Evolutionary conservation across 2,888 invertebrate species (phyloP), one percentile per base, ranked within the genome.

Genomic region (Volucella inanis): DNA sequence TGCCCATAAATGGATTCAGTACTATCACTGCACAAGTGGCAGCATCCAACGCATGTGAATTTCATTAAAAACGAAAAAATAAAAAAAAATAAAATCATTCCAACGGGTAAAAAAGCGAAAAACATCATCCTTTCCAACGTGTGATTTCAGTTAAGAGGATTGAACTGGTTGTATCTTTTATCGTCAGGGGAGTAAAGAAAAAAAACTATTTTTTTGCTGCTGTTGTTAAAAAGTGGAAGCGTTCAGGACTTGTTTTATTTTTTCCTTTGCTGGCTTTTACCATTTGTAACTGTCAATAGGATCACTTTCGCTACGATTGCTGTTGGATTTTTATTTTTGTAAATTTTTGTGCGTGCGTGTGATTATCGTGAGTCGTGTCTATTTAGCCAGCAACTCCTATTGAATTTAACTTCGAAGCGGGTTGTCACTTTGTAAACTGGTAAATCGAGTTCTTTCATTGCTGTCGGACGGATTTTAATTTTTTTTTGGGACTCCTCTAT

Each of bases 21-120:
- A 72, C 45, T 72, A 67, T 59, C 77, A 62, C 39, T 83, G 64
- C 67, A 31, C 31, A 72, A 62, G 65, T 68, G 72, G 54, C 74
- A 70, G 83, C 83, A 79, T 79, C 59, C 79, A 84, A 79, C 74
- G 78, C 62, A 79, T 79, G 78, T 68, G 82, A 76, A 76, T 76
- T 50, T 67, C 52, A 68, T 68, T 62, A 62, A 80, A 68, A 52
- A n/a, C 43, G 10, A 43, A 55, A 45, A 57, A 62, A 47, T 14
- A 52, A 57, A 15, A 41, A 49, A 11, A 74, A 31, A 12, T 12
- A 52, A 11, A 45, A 61, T 18, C 47, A 11, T 38, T 39, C 1
- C 11, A 64, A 43, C 31, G 9, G n/a, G 14, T 52, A 18, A n/a
- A 18, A 18, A 61, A 61, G 41, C 18, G 38, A n/a, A 22, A 22